Conservation (phyloP, 2,113 vertebrate species). For the Barnardius zonarius region DNA sequence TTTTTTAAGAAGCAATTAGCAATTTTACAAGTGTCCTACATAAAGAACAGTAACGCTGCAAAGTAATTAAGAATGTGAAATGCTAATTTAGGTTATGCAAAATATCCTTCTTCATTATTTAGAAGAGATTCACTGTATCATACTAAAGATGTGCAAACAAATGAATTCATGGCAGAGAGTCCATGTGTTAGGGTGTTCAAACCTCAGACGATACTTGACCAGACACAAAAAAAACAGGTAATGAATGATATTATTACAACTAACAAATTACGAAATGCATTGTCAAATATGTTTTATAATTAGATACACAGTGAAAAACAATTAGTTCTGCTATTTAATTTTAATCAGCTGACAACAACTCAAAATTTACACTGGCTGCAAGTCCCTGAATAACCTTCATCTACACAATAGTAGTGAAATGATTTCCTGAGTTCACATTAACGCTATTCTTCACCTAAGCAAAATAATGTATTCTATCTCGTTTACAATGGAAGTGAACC, state of each 20-base stretch:
- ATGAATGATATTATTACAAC: background rate
- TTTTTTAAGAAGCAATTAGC: background rate
- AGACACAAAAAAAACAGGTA: background rate
- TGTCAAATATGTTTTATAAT: background rate
- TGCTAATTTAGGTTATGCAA: background rate
- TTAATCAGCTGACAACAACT: background rate
- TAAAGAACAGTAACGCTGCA: background rate
- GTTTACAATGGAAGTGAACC: background rate
- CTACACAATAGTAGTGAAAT: background rate
- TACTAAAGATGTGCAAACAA: background rate
- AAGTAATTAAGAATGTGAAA: background rate
- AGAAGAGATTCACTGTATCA: background rate
- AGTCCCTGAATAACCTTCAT: background rate
- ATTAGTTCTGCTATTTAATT: background rate
- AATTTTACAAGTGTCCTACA: background rate
- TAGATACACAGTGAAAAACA: background rate
- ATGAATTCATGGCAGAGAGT: background rate
- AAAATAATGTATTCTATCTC: background rate
- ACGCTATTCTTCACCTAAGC: background rate
- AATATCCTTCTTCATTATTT: background rate
- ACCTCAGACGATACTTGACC: background rate
- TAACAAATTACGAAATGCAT: background rate
- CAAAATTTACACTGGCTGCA: background rate
- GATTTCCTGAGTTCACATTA: background rate
- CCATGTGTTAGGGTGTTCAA: fast-evolving